Conservation (phyloP, 2,888 invertebrate genomes). For the Eilema griseolum region DNA sequence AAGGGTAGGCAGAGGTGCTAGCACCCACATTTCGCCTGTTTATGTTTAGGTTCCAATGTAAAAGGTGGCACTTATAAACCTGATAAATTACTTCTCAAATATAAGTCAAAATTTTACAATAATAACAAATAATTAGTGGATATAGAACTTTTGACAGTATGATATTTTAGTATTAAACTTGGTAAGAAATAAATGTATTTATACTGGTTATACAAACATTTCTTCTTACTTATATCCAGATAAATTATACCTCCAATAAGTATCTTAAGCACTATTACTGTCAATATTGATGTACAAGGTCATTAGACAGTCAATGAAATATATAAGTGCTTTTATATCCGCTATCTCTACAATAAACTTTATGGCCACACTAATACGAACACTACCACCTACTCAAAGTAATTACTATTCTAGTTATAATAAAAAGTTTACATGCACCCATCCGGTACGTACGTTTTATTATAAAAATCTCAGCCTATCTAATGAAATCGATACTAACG, state of each 20-base stretch:
- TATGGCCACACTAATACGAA: slow-evolving; percentile 34
- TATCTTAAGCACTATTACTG: background rate
- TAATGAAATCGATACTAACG: slow-evolving; percentile 60
- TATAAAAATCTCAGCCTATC: slow-evolving; percentile 54
- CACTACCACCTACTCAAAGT: slow-evolving; percentile 51
- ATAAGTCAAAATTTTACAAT: no score
- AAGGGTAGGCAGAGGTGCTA: no score
- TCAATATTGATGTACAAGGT: background rate
- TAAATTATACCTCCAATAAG: background rate
- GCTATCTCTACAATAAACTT: slow-evolving; percentile 1
- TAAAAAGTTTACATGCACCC: slow-evolving; percentile 50
- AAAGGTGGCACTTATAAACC: no score
- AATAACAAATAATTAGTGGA: no score
- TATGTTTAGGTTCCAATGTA: no score
- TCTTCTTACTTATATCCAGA: background rate
- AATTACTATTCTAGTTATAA: slow-evolving; percentile 51
- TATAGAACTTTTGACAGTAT: no score
- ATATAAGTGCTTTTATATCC: background rate
- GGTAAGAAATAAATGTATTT: background rate
- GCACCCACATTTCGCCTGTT: no score
- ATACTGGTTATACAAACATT: background rate
- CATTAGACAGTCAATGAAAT: background rate
- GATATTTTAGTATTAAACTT: no score
- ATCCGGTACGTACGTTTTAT: slow-evolving; percentile 52
- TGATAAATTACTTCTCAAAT: no score